A percentile compares a stretch with the other conserved stretches of the same genome.
Evolutionary conservation across 1,140 invertebrate genomes (phyloP).

Genomic region (Aphelinus atriplicis): DNA sequence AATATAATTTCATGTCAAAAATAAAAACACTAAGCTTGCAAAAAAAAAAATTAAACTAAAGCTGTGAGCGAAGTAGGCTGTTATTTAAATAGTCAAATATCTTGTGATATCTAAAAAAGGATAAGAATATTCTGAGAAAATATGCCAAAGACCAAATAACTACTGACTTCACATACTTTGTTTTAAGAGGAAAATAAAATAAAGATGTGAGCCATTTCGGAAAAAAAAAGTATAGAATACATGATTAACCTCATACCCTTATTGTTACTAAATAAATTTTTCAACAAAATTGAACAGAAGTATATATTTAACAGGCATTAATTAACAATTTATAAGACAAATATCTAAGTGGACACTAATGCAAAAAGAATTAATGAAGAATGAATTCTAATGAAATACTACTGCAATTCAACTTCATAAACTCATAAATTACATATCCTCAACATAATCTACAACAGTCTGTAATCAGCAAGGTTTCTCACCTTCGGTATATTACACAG

Average conservation of each 20-base stretch:
- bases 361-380: not conserved
- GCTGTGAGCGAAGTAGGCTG: conserved; percentile 34
- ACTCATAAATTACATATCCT: conserved; percentile 26
- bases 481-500: conserved; percentile 66
- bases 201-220: not conserved
- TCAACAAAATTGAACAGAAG: conserved; percentile 3
- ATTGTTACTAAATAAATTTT: conserved; percentile 20
- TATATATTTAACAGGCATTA: conserved; percentile 14
- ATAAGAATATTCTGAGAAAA: too few relatives aligned
- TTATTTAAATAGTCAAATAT: not conserved
- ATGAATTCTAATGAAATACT: conserved; percentile 24
- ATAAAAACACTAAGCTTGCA: conserved; percentile 26
- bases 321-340: conserved; percentile 10
- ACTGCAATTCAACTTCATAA: conserved; percentile 37
- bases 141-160: too few relatives aligned
- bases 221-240: conserved; percentile 17
- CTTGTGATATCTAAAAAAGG: too few relatives aligned
- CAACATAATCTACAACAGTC: conserved; percentile 35
- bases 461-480: conserved; percentile 53
- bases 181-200: too few relatives aligned
- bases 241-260: conserved; percentile 1
- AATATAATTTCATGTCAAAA: conserved; percentile 6
- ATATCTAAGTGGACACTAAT: conserved; percentile 14
- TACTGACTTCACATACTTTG: too few relatives aligned
- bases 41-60: conserved; percentile 12